Base-by-base conservation (phyloP, 2,797 vertebrate genomes). In the Caiman crocodilus region DNA sequence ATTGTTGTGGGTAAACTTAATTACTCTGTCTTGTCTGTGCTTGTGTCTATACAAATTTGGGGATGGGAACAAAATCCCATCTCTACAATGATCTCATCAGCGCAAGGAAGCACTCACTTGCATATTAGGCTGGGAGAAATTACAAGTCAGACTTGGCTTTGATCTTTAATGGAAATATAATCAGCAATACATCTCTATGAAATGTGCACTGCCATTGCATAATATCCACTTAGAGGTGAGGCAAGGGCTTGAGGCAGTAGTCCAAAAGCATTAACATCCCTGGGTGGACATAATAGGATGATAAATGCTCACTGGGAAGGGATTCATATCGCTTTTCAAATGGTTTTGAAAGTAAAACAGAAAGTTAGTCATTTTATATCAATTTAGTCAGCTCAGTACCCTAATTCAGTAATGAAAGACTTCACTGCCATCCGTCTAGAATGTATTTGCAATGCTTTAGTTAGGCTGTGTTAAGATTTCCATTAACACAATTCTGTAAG, bases 161-260 rank as follows among this genome's bases (percentile, higher is more conserved):
- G 71, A 82, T 93, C 90, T 97, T 95, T 97, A 98, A 98, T 98
- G 97, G 97, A 97, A 97, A 97, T 97, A 96, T 97, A 97, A 98
- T 97, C 96, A 97, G 95, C 93, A 95, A 94, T 97, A 95, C 58
- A 83, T 96, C 97, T 97, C 97, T 95, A 97, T 96, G 94, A 97
- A 96, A 95, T 89, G 87, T 90, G 56, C 82, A 20, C 81, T 96
- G 93, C 95, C 91, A 90, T 95, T 95, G 92, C 90, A 64, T 94
- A 96, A 97, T 96, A 97, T 74, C 79, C 96, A 95, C 89, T 97
- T 95, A 95, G 89, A 94, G 89, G 73, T 94, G 94, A 97, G 87
- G 93, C 95, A 97, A 96, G 82, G 78, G 90, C 93, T 94, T 56
- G 79, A 95, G 96, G 97, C 97, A 97, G 85, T 76, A 94, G 92